phyloP scores from a whole-genome alignment of 2,888 invertebrate species.

The Cryptosula pallasiana region DNA sequence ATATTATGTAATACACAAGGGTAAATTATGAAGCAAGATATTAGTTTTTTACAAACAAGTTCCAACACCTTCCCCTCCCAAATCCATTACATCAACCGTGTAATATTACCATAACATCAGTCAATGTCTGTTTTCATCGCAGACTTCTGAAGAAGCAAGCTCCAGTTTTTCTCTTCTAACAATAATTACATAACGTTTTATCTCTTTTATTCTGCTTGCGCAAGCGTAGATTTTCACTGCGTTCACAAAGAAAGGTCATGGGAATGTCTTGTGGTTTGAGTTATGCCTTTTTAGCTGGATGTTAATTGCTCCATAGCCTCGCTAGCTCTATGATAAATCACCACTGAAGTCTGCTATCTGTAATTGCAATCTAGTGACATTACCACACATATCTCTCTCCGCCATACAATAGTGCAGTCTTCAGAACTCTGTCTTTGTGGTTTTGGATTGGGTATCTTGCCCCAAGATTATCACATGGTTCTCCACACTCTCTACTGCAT shows the following conservation, averaged over 20 bases:
- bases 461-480: too few species aligned
- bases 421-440: neutral
- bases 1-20: too few species aligned
- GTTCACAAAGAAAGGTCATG: constrained; percentile 3
- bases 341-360: neutral
- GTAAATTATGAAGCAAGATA: neutral
- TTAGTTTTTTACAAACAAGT: neutral
- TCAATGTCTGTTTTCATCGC: too few species aligned
- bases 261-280: constrained; percentile 14
- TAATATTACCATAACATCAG: too few species aligned
- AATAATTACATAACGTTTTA: neutral
- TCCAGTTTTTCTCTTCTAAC: too few species aligned
- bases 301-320: neutral
- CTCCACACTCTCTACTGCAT: too few species aligned
- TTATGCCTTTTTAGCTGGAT: neutral
- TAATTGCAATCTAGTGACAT: constrained; percentile 16
- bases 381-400: too few species aligned
- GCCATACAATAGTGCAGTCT: neutral
- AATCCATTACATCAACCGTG: too few species aligned
- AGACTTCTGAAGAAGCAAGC: too few species aligned
- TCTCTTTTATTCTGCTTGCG: neutral
- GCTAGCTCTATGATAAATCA: neutral
- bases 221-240: neutral
- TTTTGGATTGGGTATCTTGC: neutral
- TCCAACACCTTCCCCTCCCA: neutral